These are phyloP conservation scores for Cetonia aurata DNA, from an alignment of 2,888 invertebrate species.

Conservation along the genomic window DNA sequence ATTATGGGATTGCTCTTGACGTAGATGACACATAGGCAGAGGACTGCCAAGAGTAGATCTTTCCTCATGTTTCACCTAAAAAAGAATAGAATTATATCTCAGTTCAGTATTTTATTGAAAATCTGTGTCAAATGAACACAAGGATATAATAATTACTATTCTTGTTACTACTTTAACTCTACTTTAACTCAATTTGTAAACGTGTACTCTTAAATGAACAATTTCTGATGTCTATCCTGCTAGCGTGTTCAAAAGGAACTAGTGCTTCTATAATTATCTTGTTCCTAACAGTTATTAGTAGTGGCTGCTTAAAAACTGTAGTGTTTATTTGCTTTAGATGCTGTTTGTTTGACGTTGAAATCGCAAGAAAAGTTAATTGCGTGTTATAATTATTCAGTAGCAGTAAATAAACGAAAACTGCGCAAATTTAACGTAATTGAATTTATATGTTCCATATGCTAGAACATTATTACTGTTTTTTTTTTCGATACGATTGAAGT, in stretches of 20 bases:
- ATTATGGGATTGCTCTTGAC: slow-evolving; percentile 58
- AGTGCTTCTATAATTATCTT: too few species aligned
- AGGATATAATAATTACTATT: neutral
- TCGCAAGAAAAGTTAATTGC: neutral
- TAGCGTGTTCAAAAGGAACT: too few species aligned
- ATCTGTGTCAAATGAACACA: neutral
- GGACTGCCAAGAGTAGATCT: slow-evolving; percentile 59
- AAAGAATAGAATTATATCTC: slow-evolving; percentile 10
- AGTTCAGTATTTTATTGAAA: neutral
- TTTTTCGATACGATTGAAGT: neutral
- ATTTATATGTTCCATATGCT: neutral
- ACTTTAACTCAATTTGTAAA: too few species aligned
- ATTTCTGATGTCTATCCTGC: too few species aligned
- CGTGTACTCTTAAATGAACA: too few species aligned
- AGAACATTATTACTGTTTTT: neutral
- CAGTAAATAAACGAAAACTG: slow-evolving; percentile 14
- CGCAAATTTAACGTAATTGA: neutral
- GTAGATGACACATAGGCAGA: slow-evolving; percentile 59
- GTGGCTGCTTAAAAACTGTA: too few species aligned
- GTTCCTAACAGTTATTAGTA: too few species aligned
- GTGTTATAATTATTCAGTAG: neutral
- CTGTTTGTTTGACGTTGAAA: slow-evolving; percentile 12
- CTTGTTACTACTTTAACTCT: too few species aligned
- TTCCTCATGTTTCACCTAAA: slow-evolving; percentile 58
- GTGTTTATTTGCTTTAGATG: neutral